These are phyloP conservation scores for Rapana venosa DNA, from an alignment of 2,888 invertebrate genomes.

Conservation along the genomic window DNA sequence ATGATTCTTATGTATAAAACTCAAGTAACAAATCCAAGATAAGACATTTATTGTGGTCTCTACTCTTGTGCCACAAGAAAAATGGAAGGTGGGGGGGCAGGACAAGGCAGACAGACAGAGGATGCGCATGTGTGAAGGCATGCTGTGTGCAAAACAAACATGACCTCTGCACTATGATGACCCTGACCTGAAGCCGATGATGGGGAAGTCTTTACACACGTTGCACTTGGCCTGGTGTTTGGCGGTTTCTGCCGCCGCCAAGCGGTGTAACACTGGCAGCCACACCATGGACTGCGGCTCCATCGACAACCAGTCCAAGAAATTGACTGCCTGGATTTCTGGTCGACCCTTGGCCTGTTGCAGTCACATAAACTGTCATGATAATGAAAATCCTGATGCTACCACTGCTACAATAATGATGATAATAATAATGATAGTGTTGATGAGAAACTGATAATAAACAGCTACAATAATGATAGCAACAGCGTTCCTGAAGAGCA, in stretches of 20 bases:
- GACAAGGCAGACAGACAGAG: too few relatives aligned
- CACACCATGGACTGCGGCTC: slow-evolving; percentile 99
- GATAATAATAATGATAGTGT: background rate
- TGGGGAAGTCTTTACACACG: slow-evolving; percentile 98
- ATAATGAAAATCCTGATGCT: background rate
- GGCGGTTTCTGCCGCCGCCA: slow-evolving; percentile 95
- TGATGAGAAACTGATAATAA: too few relatives aligned
- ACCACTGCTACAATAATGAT: background rate
- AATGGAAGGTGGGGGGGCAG: too few relatives aligned
- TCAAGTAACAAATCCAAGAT: too few relatives aligned
- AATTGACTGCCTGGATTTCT: slow-evolving; percentile 83
- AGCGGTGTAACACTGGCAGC: slow-evolving; percentile 97
- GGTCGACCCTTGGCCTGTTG: slow-evolving; percentile 64
- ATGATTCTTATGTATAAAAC: too few relatives aligned
- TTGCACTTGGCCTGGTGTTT: slow-evolving; percentile 99
- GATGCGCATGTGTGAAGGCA: too few relatives aligned
- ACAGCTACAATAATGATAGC: too few relatives aligned
- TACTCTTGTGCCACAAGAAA: too few relatives aligned
- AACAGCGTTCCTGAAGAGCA: too few relatives aligned
- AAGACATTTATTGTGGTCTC: too few relatives aligned
- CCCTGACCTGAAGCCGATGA: slow-evolving; percentile 91
- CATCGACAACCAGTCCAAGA: slow-evolving; percentile 96
- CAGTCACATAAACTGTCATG: background rate
- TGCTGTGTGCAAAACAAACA: too few relatives aligned
- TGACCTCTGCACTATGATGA: too few relatives aligned